Evolutionary conservation across 2,888 invertebrate genomes (phyloP), one percentile per base, ranked within the genome.

Genomic region (Harmothoe impar): DNA sequence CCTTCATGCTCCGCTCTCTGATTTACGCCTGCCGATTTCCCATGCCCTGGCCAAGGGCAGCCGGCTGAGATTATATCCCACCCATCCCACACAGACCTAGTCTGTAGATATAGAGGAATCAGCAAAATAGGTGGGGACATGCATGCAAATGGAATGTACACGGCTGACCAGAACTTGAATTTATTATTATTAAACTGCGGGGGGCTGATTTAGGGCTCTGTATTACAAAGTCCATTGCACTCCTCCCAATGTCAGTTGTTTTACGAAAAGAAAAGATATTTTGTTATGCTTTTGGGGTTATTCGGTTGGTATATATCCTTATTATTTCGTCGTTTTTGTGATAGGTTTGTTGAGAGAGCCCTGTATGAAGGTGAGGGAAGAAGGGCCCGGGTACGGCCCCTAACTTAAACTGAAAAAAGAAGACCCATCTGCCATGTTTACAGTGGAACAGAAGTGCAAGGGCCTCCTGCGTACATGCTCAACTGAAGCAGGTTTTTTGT

Each of bases 391-490:
- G 81, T 23, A 81, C 81, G 81, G 81, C 81, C 81, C 81, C 81
- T 81, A 81, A 43, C 17, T 35, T 35, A 81, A 81, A 81, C 81
- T 10, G 54, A 29, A 43, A 43, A 43, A 43, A 43, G 25, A 54
- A 52, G 54, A 86, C 86, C 86, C 56, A 86, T 54, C 86, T 86
- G 86, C 86, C 86, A 86, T 86, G 84, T 51, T 84, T 51, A 33
- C 33, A 33, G 84, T 84, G 86, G 86, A 86, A 86, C 52, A 54
- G 54, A 86, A 86, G 86, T 86, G 86, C 86, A 31, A 86, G 86
- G 86, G 86, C 86, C 86, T 86, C 86, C 86, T 86, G 86, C 86
- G 86, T 86, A 86, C 86, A 86, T 86, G 86, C 86, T 86, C 86
- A 86, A 54, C 56, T 86, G 86, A 86, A 54, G 86, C 86, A 56